Conservation (phyloP, 2,888 invertebrate genomes). For the Hydriomena furcata region DNA sequence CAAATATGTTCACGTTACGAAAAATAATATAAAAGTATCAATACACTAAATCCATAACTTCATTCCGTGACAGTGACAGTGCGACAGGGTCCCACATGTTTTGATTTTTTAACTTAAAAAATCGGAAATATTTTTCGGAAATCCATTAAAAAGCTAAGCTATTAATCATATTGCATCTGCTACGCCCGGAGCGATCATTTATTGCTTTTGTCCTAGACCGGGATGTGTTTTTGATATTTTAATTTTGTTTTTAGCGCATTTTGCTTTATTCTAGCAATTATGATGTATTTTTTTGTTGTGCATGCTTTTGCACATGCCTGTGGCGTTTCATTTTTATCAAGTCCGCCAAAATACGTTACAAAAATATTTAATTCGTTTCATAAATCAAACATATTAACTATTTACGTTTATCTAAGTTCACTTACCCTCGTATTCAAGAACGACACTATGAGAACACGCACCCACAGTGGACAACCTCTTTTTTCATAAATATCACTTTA, state of each 20-base stretch:
- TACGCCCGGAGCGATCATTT: constrained; percentile 53
- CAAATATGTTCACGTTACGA: no score
- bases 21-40: constrained; percentile 41
- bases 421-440: no score
- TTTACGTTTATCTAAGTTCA: no score
- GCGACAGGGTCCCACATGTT: constrained; percentile 69
- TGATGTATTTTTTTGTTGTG: constrained; percentile 6
- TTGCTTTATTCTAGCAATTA: constrained; percentile 10
- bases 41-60: constrained; percentile 25
- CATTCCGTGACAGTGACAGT: constrained; percentile 50
- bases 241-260: constrained; percentile 46
- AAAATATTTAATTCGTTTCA: no score
- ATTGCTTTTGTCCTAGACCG: constrained; percentile 47
- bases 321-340: background rate
- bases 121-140: constrained; percentile 70
- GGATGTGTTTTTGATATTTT: constrained; percentile 10
- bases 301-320: no score
- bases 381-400: no score
- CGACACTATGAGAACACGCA: no score
- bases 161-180: constrained; percentile 79
- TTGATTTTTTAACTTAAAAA: constrained; percentile 64
- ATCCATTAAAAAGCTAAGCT: constrained; percentile 71
- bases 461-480: no score
- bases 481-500: no score
- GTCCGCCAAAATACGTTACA: background rate